Evolutionary conservation across 2,113 vertebrate species (phyloP).

Genomic region (Chaetodon auriga): DNA sequence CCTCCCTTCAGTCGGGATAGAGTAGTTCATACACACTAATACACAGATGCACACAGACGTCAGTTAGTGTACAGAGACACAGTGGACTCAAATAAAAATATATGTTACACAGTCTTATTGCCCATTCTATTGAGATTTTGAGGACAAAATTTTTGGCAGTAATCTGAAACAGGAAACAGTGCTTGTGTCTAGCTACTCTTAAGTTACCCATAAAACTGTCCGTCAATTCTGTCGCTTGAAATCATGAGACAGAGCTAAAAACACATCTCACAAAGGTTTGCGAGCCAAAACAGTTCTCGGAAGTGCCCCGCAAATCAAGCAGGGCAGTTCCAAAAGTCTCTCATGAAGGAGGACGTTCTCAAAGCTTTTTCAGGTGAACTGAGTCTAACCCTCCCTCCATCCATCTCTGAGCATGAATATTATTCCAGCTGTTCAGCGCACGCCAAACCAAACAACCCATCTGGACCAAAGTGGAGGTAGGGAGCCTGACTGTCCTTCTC

Average conservation of each 20-base stretch:
- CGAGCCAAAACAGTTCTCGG: constrained; percentile 4
- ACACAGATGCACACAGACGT: neutral
- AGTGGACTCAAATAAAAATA: constrained; percentile 1
- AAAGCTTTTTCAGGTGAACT: constrained; percentile 64
- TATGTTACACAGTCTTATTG: neutral
- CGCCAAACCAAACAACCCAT: constrained; percentile 73
- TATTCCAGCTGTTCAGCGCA: constrained; percentile 59
- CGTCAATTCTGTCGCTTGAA: constrained; percentile 23
- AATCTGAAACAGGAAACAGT: constrained; percentile 13
- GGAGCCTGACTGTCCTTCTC: constrained; percentile 10
- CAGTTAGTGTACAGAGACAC: neutral
- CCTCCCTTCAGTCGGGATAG: constrained; percentile 18
- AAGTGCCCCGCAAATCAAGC: constrained; percentile 23
- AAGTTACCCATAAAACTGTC: constrained; percentile 28
- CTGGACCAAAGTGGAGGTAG: constrained; percentile 28
- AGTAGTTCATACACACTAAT: neutral
- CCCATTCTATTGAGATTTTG: constrained; percentile 13
- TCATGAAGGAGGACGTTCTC: constrained; percentile 44
- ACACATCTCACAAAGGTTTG: constrained; percentile 10
- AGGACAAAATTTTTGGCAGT: neutral
- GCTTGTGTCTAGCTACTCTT: neutral
- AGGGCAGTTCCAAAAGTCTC: constrained; percentile 29
- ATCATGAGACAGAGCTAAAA: constrained; percentile 37
- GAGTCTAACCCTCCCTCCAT: constrained; percentile 60
- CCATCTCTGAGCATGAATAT: constrained; percentile 64